Evolutionary conservation across 2,888 invertebrate genomes (phyloP).

Genomic region (Conchocele bisecta): DNA sequence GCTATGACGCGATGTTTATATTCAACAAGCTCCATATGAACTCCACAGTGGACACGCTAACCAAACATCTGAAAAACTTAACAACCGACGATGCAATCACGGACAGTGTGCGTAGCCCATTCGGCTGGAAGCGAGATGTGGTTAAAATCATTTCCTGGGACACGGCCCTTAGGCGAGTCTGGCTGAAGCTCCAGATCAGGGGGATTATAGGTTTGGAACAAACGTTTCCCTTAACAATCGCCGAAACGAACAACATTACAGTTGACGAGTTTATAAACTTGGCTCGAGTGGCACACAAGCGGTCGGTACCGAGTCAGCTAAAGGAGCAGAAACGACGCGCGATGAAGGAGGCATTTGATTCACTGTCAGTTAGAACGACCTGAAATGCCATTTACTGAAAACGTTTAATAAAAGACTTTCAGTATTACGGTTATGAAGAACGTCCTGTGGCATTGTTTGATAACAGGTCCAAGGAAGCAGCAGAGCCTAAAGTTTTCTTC

Average conservation of each 20-base stretch:
- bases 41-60: conserved; percentile 3
- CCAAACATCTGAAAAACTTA: conserved; percentile 9
- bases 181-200: conserved; percentile 53
- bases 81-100: conserved; percentile 40
- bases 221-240: conserved; percentile 3
- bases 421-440: conserved; percentile 42
- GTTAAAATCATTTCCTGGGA: conserved; percentile 44
- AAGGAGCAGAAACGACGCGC: conserved; percentile 34
- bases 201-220: conserved; percentile 33
- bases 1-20: conserved; percentile 34
- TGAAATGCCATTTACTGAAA: conserved; percentile 30
- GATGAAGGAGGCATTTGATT: conserved; percentile 43
- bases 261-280: conserved; percentile 33
- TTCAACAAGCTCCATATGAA: conserved; percentile 43
- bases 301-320: conserved; percentile 15
- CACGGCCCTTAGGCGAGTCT: conserved; percentile 41
- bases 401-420: conserved; percentile 39
- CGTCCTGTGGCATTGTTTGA: conserved; percentile 30
- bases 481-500: no score
- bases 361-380: conserved; percentile 26
- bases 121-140: conserved; percentile 37
- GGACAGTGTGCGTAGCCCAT: conserved; percentile 46
- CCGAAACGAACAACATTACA: conserved; percentile 21
- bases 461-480: background rate
- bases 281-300: conserved; percentile 30